Base-by-base conservation (phyloP, 2,113 vertebrate genomes). In the Neomonachus schauinslandi region DNA sequence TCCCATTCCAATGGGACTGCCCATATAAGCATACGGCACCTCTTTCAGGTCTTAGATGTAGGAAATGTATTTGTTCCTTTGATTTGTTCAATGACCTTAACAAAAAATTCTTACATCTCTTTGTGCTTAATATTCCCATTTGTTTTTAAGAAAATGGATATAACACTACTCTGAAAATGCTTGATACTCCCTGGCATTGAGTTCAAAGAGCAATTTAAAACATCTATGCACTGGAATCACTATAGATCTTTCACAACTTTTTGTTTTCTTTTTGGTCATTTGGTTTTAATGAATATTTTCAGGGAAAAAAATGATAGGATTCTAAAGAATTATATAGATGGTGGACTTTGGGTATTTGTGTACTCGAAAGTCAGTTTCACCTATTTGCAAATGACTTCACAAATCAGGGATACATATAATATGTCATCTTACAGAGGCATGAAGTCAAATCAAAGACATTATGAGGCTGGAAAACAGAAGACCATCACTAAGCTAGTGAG, bases 261-360 rank as follows among this genome's bases (percentile, higher is more conserved):
- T 67, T 95, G n/a, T 61, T 77, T 86, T 86, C 63, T 74, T 82
- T 85, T 59, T 79, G 67, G 19, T 49, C 6, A 16, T 74, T 93
- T 96, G 49, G 19, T 57, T 89, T 89, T 84, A 87, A 76, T 74
- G 59, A 88, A 31, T 84, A 57, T 65, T 88, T 97, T 95, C 87
- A 94, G 81, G 59, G 7, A 83, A 92, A 55, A 65, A 92, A 92
- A 51, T 10, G 42, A 87, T 19, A 81, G 8, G n/a, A 83, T 80
- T 87, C 53, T 69, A 42, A 59, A 92, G 82, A 39, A 90, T 74
- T 81, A 89, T 5, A 39, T 5, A 39, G 5, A 91, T 81, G 53
- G 33, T 7, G 8, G 28, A 71, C 28, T 65, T 71, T 24, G 36
- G 33, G 12, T 89, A 92, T 92, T 82, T 97, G 39, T 65, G n/a